Percentiles rank a stretch among this genome's conserved stretches.
Evolutionary conservation across 2,797 vertebrate species (phyloP).

Genomic region (Mormyrus hasselquistii): DNA sequence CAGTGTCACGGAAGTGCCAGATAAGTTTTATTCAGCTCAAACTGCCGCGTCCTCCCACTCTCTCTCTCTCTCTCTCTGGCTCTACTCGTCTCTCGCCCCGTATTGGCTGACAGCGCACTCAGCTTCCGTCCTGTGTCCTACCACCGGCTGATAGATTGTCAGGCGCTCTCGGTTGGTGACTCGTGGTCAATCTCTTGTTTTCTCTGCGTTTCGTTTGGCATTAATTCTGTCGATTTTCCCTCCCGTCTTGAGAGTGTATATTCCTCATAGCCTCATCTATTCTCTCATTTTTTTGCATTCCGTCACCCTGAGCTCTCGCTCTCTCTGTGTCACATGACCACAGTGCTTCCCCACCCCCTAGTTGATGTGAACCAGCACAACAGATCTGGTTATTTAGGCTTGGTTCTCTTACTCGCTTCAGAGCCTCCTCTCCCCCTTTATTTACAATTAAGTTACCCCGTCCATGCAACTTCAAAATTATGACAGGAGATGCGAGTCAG

Average conservation of each 20-base stretch:
- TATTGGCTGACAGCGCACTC: conserved; percentile 34
- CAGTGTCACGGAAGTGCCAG: conserved; percentile 21
- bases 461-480: neutral
- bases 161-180: neutral
- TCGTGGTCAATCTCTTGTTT: neutral
- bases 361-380: neutral
- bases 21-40: conserved; percentile 1
- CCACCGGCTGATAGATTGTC: conserved; percentile 24
- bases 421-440: neutral
- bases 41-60: neutral
- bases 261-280: neutral
- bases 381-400: neutral
- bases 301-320: conserved; percentile 22
- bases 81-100: neutral
- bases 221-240: neutral
- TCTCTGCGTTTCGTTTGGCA: neutral
- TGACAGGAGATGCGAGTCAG: neutral
- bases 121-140: conserved; percentile 35
- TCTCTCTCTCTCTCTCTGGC: conserved; percentile 8
- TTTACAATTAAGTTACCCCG: neutral
- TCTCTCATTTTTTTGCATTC: conserved; percentile 15
- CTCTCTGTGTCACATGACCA: conserved; percentile 28
- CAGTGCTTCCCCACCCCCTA: conserved; percentile 19
- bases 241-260: neutral
- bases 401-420: neutral